These are phyloP conservation scores for Phalacrocorax pelagicus DNA, from an alignment of 2,113 vertebrate species.

Conservation along the genomic window DNA sequence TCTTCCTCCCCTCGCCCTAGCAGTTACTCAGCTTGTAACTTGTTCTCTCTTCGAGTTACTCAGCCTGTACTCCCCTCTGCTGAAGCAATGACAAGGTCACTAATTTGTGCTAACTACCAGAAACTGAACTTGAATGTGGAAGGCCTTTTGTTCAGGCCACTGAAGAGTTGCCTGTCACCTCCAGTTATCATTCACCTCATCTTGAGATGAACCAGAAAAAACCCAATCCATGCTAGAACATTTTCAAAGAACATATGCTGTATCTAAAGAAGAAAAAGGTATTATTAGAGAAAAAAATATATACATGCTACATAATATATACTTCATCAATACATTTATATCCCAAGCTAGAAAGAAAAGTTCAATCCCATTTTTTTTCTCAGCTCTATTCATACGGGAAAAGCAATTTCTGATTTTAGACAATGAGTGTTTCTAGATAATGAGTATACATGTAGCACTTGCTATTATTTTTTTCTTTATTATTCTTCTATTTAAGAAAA, in stretches of 20 bases:
- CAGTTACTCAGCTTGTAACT: background rate
- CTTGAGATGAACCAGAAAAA: background rate
- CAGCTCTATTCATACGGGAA: background rate
- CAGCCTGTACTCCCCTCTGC: background rate
- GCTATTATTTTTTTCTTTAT: background rate
- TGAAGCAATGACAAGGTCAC: background rate
- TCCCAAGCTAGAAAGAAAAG: background rate
- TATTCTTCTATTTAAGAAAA: background rate
- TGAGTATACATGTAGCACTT: background rate
- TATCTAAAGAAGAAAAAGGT: background rate
- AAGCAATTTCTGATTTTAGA: background rate
- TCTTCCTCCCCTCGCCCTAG: background rate
- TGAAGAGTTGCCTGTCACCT: background rate
- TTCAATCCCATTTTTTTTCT: background rate
- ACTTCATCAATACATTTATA: background rate
- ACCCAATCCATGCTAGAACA: background rate
- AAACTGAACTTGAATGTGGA: background rate
- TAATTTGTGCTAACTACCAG: background rate
- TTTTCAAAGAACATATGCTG: background rate
- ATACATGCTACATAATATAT: accelerated
- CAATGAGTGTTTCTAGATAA: background rate
- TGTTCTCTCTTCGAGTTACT: too few species aligned
- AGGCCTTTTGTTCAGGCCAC: background rate
- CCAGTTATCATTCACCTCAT: background rate
- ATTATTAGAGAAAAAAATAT: background rate